These are phyloP conservation scores for Heterodera filipjevi DNA, from an alignment of 2,888 invertebrate species.

Conservation along the genomic window DNA sequence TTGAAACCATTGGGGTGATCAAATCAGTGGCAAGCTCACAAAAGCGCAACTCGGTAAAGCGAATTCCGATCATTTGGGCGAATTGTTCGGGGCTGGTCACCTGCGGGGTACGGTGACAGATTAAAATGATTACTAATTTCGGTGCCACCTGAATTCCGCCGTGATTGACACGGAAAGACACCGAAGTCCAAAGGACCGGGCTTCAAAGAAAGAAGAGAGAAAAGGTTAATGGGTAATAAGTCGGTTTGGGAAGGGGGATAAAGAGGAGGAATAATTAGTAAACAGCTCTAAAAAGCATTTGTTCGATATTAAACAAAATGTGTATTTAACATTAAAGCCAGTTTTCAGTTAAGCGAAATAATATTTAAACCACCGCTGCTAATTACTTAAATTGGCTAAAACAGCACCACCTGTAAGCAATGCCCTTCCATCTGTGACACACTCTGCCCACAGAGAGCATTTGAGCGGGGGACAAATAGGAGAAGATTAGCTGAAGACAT, in stretches of 20 bases:
- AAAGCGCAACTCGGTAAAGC: slow-evolving; percentile 86
- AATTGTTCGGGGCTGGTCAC: slow-evolving; percentile 55
- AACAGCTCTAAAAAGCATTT: no score
- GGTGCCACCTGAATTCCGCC: slow-evolving; percentile 83
- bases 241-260: no score
- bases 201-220: slow-evolving; percentile 66
- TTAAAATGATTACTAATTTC: background rate
- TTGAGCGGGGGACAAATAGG: slow-evolving; percentile 88
- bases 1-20: slow-evolving; percentile 82
- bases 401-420: slow-evolving; percentile 76
- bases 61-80: slow-evolving; percentile 53
- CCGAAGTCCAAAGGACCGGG: slow-evolving; percentile 89
- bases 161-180: slow-evolving; percentile 92
- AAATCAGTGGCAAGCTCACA: slow-evolving; percentile 92
- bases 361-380: no score
- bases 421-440: slow-evolving; percentile 91
- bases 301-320: no score
- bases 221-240: no score
- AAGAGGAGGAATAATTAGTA: no score
- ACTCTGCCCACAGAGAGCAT: slow-evolving; percentile 75
- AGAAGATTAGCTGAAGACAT: slow-evolving; percentile 88
- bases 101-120: slow-evolving; percentile 36
- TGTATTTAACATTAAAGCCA: no score
- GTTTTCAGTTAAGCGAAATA: no score
- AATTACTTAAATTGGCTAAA: no score